Evolutionary conservation across 2,888 invertebrate species (phyloP).

Genomic region (Limenitis camilla): DNA sequence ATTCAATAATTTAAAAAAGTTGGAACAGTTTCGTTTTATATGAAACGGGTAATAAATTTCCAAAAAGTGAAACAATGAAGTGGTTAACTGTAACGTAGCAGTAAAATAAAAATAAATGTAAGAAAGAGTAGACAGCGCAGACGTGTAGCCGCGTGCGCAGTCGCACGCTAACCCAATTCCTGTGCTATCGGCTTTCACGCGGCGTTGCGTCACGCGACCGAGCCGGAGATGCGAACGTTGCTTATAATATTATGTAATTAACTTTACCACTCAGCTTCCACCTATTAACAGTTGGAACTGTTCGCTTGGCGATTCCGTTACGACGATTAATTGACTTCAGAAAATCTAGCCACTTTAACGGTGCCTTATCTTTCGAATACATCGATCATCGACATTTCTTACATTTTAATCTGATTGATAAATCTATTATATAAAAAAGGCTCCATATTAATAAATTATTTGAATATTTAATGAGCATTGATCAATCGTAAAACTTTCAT

Average conservation of each 20-base stretch:
- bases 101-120: slow-evolving; percentile 28
- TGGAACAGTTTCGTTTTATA: not conserved
- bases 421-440: no score
- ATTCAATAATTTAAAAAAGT: no score
- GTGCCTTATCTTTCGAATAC: not conserved
- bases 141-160: slow-evolving; percentile 15
- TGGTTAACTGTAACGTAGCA: slow-evolving; percentile 26
- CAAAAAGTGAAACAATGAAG: slow-evolving; percentile 21
- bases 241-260: slow-evolving; percentile 22
- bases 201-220: slow-evolving; percentile 48
- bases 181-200: slow-evolving; percentile 65
- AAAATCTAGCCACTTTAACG: not conserved
- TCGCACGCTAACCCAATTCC: slow-evolving; percentile 56
- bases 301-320: slow-evolving; percentile 1
- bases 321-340: not conserved
- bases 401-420: no score
- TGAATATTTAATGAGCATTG: no score
- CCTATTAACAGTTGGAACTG: slow-evolving; percentile 4
- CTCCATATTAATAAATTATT: no score
- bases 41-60: slow-evolving; percentile 7
- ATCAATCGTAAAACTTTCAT: no score
- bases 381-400: not conserved
- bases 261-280: slow-evolving; percentile 5
- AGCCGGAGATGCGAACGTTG: slow-evolving; percentile 18
- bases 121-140: slow-evolving; percentile 32